phyloP scores from a whole-genome alignment of 2,888 invertebrate genomes.

The Seira musarum region DNA sequence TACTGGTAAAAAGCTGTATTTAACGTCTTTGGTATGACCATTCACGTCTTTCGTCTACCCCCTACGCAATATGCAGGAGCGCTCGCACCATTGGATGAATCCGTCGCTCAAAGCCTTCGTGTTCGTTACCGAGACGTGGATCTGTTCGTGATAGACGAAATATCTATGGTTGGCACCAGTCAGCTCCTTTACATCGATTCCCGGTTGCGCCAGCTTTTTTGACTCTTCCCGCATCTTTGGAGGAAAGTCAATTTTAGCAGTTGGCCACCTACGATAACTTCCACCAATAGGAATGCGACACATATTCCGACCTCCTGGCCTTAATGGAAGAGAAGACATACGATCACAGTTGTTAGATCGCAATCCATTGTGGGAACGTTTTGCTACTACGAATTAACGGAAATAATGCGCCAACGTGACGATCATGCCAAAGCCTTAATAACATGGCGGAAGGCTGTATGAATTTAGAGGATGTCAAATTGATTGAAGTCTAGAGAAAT shows the following conservation, averaged over 20 bases:
- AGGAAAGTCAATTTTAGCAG: conserved; percentile 30
- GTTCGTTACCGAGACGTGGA: conserved; percentile 7
- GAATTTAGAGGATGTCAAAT: conserved; percentile 34
- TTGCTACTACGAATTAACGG: conserved; percentile 42
- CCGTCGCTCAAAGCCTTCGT: conserved; percentile 7
- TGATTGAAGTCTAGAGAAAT: conserved; percentile 40
- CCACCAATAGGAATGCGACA: conserved; percentile 26
- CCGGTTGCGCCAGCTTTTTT: too few species aligned
- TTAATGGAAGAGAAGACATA: too few species aligned
- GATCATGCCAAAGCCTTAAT: conserved; percentile 54
- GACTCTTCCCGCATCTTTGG: conserved; percentile 30
- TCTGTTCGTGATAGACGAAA: conserved; percentile 61
- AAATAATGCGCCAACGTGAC: conserved; percentile 63
- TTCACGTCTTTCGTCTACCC: conserved; percentile 67
- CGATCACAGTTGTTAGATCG: too few species aligned
- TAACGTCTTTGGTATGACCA: conserved; percentile 68
- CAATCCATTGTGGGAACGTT: too few species aligned
- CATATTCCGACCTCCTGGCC: conserved; percentile 45
- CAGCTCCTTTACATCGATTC: conserved; percentile 36
- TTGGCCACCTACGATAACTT: conserved; percentile 54
- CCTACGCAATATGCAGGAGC: conserved; percentile 19
- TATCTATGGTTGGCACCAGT: conserved; percentile 49
- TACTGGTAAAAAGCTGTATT: conserved; percentile 69
- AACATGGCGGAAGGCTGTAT: conserved; percentile 53
- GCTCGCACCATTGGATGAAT: background rate